Conservation (phyloP, 2,113 vertebrate species). For the Gorsachius goisagi region DNA sequence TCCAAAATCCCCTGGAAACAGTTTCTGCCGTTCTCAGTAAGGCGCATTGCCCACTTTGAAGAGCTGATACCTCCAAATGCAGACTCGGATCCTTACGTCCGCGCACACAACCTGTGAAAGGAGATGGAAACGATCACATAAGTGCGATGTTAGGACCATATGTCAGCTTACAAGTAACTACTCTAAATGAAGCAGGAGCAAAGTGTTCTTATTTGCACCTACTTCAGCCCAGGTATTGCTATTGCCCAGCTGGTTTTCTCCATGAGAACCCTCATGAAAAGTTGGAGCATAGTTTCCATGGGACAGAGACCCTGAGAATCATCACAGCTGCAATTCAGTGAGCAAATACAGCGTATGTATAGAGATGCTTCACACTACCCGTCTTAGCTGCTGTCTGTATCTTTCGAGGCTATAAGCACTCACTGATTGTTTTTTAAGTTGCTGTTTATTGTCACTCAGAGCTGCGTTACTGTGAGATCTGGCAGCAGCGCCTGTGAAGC, state of each 20-base stretch:
- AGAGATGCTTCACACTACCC: background rate
- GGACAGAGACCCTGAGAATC: background rate
- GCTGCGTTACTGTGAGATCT: background rate
- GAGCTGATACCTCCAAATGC: background rate
- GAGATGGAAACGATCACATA: background rate
- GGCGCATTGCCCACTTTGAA: background rate
- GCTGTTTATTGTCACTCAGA: background rate
- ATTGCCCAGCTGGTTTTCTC: background rate
- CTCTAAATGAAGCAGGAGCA: background rate
- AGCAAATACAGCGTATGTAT: background rate
- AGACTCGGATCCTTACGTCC: background rate
- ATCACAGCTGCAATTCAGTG: background rate
- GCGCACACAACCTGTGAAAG: background rate
- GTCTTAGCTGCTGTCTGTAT: background rate
- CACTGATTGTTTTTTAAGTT: background rate
- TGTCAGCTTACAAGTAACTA: background rate
- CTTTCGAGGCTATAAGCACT: background rate
- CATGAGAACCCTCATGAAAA: background rate
- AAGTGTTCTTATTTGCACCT: background rate
- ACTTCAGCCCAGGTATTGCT: background rate
- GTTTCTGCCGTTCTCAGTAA: background rate
- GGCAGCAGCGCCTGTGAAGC: background rate
- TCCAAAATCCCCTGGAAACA: background rate
- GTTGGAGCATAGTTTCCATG: background rate
- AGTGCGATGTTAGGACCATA: background rate